Evolutionary conservation across 2,888 invertebrate species (phyloP), one percentile per base, ranked within the genome.

Genomic region (Epirrhoe tristata): DNA sequence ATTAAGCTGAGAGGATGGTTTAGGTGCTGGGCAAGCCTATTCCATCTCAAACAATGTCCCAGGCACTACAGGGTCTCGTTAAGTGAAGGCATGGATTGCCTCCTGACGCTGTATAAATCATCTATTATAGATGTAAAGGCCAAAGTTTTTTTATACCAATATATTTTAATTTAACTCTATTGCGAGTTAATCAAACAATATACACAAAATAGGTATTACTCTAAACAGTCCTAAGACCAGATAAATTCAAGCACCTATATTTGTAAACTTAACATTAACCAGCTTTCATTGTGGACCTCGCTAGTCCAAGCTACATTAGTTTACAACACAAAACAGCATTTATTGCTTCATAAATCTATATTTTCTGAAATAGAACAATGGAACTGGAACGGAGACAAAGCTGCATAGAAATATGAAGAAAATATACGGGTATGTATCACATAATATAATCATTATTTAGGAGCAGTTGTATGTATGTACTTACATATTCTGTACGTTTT

Each of bases 321-420:
- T 24, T 39, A 14, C 46, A 46, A 32, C 54, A 60, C 46, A 32
- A 48, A 54, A 54, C 46, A 54, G 10, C 48, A 54, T 48, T 55
- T 62, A 62, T 55, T 57, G 50, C 48, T 43, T 36, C 46, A 61
- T 63, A 63, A 63, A 57, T 63, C 57, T 52, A 55, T 64, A 59
- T 64, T 64, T 64, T 64, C 59, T 59, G 64, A 43, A 59, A 5
- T 39, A 59, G 58, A 36, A 63, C 52, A 60, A 48, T 48, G 60
- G 17, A 46, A 31, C n/a, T 43, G 24, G 39, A 59, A 59, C 52
- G 52, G 52, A 52, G 59, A 59, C 52, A 59, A 59, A 52, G 24
- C 58, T 36, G 17, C 51, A 59, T 52, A 43, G 31, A 52, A 59
- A 52, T 59, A 59, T 59, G 52, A 59, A 36, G 36, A 52, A 32